A percentile compares a stretch with the other conserved stretches of the same genome.
Evolutionary conservation across 1,140 invertebrate genomes (phyloP).

Genomic region (Anastrepha obliqua): DNA sequence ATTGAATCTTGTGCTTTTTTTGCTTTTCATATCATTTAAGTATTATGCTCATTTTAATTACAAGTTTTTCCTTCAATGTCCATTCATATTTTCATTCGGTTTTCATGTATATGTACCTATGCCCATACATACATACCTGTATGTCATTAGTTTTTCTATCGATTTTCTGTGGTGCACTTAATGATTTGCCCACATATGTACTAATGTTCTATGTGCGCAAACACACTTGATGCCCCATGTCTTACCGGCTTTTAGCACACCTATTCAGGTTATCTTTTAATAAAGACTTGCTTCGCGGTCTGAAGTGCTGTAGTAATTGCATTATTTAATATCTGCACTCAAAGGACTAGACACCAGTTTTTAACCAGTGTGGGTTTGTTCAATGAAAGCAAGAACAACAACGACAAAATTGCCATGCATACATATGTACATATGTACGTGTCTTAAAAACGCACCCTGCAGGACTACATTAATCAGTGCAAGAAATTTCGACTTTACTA

Average conservation of each 20-base stretch:
- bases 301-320: slow-evolving; percentile 49
- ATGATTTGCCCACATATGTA: slow-evolving; percentile 4
- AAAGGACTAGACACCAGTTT: slow-evolving; percentile 16
- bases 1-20: too few species aligned
- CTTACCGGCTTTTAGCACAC: slow-evolving; percentile 15
- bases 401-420: neutral
- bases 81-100: neutral
- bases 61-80: neutral
- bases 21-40: neutral
- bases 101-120: neutral
- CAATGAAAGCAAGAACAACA: neutral
- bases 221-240: slow-evolving; percentile 13
- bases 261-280: slow-evolving; percentile 30
- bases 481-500: too few species aligned
- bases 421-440: neutral
- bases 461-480: too few species aligned
- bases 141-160: slow-evolving; percentile 44
- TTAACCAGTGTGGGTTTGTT: neutral
- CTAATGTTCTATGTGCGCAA: neutral
- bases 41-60: neutral
- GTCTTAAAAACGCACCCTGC: too few species aligned
- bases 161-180: slow-evolving; percentile 25
- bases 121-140: neutral
- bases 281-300: neutral
- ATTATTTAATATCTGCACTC: slow-evolving; percentile 45